Conservation (phyloP, 2,888 invertebrate species). For the Pinctada fucata region DNA sequence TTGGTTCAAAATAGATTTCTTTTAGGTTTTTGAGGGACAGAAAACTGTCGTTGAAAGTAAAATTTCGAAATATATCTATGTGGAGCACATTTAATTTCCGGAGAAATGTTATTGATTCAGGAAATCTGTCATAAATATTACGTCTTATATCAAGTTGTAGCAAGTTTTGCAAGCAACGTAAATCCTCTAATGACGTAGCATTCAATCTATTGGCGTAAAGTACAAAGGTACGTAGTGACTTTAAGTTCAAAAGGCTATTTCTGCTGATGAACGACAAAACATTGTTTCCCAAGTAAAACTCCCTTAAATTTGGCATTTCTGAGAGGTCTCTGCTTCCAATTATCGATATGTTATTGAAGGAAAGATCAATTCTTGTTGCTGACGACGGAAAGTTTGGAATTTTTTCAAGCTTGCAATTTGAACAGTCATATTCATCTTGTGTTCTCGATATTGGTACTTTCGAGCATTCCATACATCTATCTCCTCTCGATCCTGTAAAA, state of each 20-base stretch:
- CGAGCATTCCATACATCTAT: no score
- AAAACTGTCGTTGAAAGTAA: not conserved
- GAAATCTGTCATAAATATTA: not conserved
- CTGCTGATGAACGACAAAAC: not conserved
- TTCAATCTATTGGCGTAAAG: not conserved
- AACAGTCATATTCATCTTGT: not conserved
- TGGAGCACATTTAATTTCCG: not conserved
- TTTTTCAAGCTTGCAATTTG: not conserved
- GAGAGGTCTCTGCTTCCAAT: not conserved
- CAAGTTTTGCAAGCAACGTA: not conserved
- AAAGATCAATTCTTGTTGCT: not conserved
- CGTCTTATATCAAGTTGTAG: not conserved
- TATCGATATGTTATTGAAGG: not conserved
- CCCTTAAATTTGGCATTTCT: not conserved
- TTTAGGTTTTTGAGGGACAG: not conserved
- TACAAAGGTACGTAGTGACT: not conserved
- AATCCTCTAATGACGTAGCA: not conserved
- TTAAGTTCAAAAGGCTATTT: not conserved
- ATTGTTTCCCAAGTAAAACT: not conserved
- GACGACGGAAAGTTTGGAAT: not conserved
- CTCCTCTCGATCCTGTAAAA: no score
- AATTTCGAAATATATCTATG: not conserved
- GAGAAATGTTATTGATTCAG: not conserved
- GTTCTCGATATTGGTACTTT: no score
- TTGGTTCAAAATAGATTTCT: not conserved